Base-by-base conservation (phyloP, 2,888 invertebrate species). In the Xylocampa areola region DNA sequence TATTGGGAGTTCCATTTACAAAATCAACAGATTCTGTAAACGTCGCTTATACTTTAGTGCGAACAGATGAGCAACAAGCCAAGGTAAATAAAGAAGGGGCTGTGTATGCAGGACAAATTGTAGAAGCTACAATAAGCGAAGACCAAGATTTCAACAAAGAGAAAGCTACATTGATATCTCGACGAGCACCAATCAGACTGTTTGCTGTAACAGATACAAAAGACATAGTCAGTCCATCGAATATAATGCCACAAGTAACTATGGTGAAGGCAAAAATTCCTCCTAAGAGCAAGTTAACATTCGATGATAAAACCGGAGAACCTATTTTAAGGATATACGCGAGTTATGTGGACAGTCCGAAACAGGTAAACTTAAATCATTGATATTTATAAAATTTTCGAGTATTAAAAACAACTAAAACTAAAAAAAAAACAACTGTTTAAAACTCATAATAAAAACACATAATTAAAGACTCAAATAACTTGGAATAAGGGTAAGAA, bases 241-340 rank as follows among this genome's bases (percentile, higher is more conserved):
- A 76, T 39, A 61, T 62, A 8, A 40, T 80, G 0, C 82, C 87
- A 7, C 86, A 89, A 73, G 61, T 83, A 17, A 80, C 85, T 0
- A 79, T 88, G 3, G 86, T 92, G 0, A 92, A 92, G 74, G 91
- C 91, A 0, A 92, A 88, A 69, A 90, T 90, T 53, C 91, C 93
- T 16, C 89, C 92, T 7, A 91, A 89, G 58, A 92, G 89, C 67
- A 93, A 91, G 71, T 68, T 94, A 43, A 89, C 88, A 1, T 90
- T 89, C 69, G 94, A 93, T 57, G 90, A 91, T 50, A 89, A 90
- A 53, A 91, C 91, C 30, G 93, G 92, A 4, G 92, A 93, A 62
- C 93, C 94, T 4, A 90, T 94, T 17, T 84, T 95, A 69, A 91
- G 94, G 70, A 95, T 95, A 79, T 95, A 94, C 68, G 95, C 94